Evolutionary conservation across 2,888 invertebrate species (phyloP).

Genomic region (Polylopha cassiicola): DNA sequence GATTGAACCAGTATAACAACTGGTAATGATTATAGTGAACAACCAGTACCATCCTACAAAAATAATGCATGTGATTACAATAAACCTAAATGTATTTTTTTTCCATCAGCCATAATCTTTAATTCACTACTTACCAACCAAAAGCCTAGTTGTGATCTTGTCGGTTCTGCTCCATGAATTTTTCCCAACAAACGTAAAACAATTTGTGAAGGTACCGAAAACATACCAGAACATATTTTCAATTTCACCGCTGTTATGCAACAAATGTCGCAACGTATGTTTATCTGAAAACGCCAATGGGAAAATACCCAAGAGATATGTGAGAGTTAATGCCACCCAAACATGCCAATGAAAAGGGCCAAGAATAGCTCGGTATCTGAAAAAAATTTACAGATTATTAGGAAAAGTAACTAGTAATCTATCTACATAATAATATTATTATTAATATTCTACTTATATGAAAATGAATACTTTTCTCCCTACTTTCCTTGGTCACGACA

Average conservation of each 20-base stretch:
- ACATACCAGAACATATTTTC: slow-evolving; percentile 94
- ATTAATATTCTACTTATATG: slow-evolving; percentile 1
- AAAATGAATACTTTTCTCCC: too few relatives aligned
- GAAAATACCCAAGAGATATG: slow-evolving; percentile 84
- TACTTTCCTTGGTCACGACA: too few relatives aligned
- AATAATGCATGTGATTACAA: neutral
- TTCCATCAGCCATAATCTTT: too few relatives aligned
- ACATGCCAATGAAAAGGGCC: slow-evolving; percentile 90
- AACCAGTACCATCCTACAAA: slow-evolving; percentile 85
- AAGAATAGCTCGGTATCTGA: slow-evolving; percentile 87
- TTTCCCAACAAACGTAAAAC: slow-evolving; percentile 83
- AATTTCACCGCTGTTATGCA: slow-evolving; percentile 83
- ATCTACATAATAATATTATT: slow-evolving; percentile 1
- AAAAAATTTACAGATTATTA: slow-evolving; percentile 24
- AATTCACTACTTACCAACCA: slow-evolving; percentile 78
- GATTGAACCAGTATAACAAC: slow-evolving; percentile 90
- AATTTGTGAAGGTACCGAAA: slow-evolving; percentile 90
- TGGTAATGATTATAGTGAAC: slow-evolving; percentile 90
- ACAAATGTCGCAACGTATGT: slow-evolving; percentile 79
- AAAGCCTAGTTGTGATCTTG: slow-evolving; percentile 82
- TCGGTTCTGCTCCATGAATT: slow-evolving; percentile 83
- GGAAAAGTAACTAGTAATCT: neutral
- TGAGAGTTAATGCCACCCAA: slow-evolving; percentile 83
- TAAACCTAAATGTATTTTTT: neutral
- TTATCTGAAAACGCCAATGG: slow-evolving; percentile 86